Evolutionary conservation across 2,113 vertebrate species (phyloP).

Genomic region (Ia io): DNA sequence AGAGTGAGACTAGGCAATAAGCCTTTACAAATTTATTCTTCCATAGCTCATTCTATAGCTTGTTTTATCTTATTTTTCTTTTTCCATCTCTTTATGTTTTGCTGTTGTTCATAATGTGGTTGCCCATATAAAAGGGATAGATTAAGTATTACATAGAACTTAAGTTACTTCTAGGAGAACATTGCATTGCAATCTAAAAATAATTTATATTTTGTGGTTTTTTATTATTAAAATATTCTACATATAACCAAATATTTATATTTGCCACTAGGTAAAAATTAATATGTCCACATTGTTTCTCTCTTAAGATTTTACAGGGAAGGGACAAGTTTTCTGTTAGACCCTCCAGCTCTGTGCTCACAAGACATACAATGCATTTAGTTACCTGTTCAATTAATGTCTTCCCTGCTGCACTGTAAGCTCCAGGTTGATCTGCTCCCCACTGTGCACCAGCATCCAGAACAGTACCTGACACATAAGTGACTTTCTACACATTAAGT

Average conservation of each 20-base stretch:
- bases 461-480: background rate
- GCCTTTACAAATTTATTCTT: background rate
- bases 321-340: background rate
- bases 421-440: background rate
- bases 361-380: no score
- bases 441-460: background rate
- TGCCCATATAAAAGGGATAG: background rate
- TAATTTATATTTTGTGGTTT: background rate
- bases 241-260: background rate
- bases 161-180: background rate
- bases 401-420: background rate
- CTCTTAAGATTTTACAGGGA: background rate
- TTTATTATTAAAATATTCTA: background rate
- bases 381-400: background rate
- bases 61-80: background rate
- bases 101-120: background rate
- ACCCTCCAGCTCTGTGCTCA: background rate
- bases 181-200: background rate
- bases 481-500: background rate
- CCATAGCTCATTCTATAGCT: background rate
- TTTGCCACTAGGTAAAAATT: background rate
- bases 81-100: background rate
- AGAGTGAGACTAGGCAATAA: background rate
- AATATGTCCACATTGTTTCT: background rate
- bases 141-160: background rate